A percentile compares a stretch with the other conserved stretches of the same genome.
phyloP scores from a whole-genome alignment of 92 coral and sea anemone genomes.

The Porites rus region DNA sequence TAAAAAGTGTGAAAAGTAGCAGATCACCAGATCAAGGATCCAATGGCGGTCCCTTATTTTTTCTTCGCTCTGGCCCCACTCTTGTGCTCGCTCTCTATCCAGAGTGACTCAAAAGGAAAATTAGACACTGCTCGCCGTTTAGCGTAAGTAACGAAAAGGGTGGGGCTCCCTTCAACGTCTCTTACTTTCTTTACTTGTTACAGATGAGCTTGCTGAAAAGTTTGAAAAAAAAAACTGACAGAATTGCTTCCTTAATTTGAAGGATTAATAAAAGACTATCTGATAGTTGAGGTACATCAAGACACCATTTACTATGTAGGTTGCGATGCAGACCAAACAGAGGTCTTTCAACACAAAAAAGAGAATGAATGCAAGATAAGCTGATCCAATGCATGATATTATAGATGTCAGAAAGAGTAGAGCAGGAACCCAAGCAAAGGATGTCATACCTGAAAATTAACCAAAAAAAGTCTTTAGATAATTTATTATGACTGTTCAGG shows the following conservation, averaged over 20 bases:
- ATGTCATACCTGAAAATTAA: slow-evolving; percentile 57
- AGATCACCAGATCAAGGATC: too few species aligned
- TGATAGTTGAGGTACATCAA: slow-evolving; percentile 71
- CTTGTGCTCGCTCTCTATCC: too few species aligned
- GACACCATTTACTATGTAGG: slow-evolving; percentile 76
- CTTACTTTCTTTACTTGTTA: too few species aligned
- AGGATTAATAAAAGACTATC: slow-evolving; percentile 5
- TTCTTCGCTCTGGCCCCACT: too few species aligned
- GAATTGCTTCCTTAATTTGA: not conserved
- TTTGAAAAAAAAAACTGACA: not conserved
- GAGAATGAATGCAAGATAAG: slow-evolving; percentile 72
- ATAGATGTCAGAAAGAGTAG: slow-evolving; percentile 64
- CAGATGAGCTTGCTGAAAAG: too few species aligned
- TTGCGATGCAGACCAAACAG: slow-evolving; percentile 82
- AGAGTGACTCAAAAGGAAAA: too few species aligned
- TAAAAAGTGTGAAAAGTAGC: too few species aligned
- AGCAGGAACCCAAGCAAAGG: slow-evolving; percentile 39
- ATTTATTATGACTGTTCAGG: not conserved
- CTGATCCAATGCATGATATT: slow-evolving; percentile 79
- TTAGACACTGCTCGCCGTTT: too few species aligned
- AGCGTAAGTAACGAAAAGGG: too few species aligned
- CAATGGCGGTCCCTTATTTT: too few species aligned
- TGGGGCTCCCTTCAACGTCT: too few species aligned
- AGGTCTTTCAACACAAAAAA: slow-evolving; percentile 78
- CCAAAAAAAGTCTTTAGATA: not conserved